Evolutionary conservation across 2,113 vertebrate genomes (phyloP).

Genomic region (Phyllostomus hastatus): DNA sequence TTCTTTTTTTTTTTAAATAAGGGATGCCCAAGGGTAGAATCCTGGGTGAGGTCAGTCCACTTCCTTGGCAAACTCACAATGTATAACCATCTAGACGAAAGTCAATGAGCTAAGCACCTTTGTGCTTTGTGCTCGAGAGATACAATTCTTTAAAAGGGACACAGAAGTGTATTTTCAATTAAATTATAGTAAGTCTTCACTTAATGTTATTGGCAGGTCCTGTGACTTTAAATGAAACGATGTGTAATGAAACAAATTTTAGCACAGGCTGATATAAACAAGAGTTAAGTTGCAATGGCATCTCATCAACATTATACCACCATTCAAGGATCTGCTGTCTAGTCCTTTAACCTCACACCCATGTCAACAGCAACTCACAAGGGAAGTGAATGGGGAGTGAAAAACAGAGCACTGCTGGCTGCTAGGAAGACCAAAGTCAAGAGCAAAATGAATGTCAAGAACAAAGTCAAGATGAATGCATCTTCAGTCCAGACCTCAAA

Average conservation of each 20-base stretch:
- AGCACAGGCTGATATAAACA: not conserved
- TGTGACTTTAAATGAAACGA: not conserved
- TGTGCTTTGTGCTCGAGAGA: not conserved
- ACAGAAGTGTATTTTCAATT: not conserved
- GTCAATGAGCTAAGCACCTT: not conserved
- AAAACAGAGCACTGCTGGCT: not conserved
- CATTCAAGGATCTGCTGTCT: not conserved
- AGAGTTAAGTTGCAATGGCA: not conserved
- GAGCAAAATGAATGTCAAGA: not conserved
- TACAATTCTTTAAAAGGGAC: not conserved
- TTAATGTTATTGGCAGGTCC: not conserved
- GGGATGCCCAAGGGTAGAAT: not conserved
- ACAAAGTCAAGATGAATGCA: not conserved
- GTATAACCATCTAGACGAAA: not conserved
- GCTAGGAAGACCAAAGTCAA: not conserved
- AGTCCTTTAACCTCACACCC: not conserved
- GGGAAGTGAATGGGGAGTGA: not conserved
- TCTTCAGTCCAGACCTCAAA: not conserved
- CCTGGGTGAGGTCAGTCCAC: not conserved
- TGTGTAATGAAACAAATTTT: not conserved
- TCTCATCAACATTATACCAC: too few species aligned
- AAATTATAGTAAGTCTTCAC: not conserved
- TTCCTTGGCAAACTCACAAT: not conserved
- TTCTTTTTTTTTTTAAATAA: not conserved
- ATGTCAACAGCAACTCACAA: not conserved